Base-by-base conservation (phyloP, 2,888 invertebrate genomes). In the Flexamia atlantica region DNA sequence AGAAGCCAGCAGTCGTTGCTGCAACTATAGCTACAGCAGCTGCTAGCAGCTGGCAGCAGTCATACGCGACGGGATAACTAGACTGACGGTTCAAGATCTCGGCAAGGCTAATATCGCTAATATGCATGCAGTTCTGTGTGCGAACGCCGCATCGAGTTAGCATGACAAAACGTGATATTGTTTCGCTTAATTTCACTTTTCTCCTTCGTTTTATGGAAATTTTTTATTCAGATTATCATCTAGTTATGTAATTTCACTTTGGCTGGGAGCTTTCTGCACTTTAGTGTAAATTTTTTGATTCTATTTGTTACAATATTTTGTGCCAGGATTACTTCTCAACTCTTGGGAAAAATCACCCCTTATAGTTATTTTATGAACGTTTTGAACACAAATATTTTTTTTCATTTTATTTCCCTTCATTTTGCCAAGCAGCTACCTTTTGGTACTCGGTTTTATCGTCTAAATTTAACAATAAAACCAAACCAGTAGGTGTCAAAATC, bases 1-100 rank as follows among this genome's bases (percentile, higher is more conserved):
- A 46, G 46, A 4, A 46, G 46, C 46, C 17, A 12, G 46, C 46
- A 46, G 23, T 23, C 23, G 10, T 23, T 23, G 53, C 53, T 53
- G 10, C 46, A 46, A 17, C 46, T 40, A 40, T 12, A 46, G 46
- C 46, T 46, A 12, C 46, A 40, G 7, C 17, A 46, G 2, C 46
- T 14, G 46, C 46, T 46, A 46, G 46, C 46, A 46, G 46, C 46
- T 46, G 14, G 12, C 46, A 53, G 53, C 53, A 46, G 46, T 3
- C 17, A 3, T 46, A 12, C 10, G 46, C 23, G 23, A 53, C 20
- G 53, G 20, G 23, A 53, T 23, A 23, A 23, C 53, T 17, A 64
- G 64, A 64, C 30, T 64, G 64, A 64, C 64, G 17, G 64, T 30
- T 64, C 64, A 64, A 64, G 64, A 64, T 30, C 25, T 0, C 12